Evolutionary conservation across 2,888 invertebrate species (phyloP).

Genomic region (Corythucha ciliata): DNA sequence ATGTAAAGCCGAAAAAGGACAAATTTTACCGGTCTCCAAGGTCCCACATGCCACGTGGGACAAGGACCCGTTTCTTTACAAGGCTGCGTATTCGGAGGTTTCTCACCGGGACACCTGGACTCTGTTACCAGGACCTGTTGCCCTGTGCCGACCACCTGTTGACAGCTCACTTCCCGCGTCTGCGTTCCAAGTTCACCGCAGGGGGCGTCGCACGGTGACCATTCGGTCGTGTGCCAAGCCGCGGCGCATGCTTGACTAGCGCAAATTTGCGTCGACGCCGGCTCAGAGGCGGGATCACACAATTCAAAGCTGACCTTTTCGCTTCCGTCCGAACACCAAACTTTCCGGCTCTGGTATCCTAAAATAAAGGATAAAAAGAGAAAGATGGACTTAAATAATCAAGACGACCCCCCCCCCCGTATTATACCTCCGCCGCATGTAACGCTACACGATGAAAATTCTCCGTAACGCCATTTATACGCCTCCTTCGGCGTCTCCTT

Average conservation of each 20-base stretch:
- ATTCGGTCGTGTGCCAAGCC: conserved; percentile 65
- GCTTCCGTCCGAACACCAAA: conserved; percentile 68
- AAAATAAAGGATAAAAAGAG: conserved; percentile 17
- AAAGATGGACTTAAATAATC: conserved; percentile 5
- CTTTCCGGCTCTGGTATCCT: conserved; percentile 67
- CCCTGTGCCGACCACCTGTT: conserved; percentile 66
- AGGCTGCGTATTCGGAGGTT: conserved; percentile 54
- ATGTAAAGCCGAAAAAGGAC: neutral
- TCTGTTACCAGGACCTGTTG: conserved; percentile 63
- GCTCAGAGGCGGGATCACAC: conserved; percentile 69
- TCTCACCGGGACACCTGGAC: conserved; percentile 58
- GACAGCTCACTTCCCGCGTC: conserved; percentile 61
- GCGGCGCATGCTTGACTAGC: conserved; percentile 68
- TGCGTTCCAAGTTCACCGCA: conserved; percentile 70
- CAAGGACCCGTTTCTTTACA: conserved; percentile 72
- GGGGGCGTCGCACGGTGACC: conserved; percentile 71
- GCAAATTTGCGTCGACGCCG: conserved; percentile 60
- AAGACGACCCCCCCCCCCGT: neutral
- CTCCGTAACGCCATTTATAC: conserved; percentile 73
- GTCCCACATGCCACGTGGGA: conserved; percentile 76
- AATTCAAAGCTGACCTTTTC: conserved; percentile 62
- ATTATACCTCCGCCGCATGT: conserved; percentile 80
- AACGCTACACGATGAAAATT: conserved; percentile 71
- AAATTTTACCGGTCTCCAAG: conserved; percentile 75
- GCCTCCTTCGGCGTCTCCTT: conserved; percentile 57